These are phyloP conservation scores for Tineola bisselliella DNA, from an alignment of 2,888 invertebrate species.

Conservation along the genomic window DNA sequence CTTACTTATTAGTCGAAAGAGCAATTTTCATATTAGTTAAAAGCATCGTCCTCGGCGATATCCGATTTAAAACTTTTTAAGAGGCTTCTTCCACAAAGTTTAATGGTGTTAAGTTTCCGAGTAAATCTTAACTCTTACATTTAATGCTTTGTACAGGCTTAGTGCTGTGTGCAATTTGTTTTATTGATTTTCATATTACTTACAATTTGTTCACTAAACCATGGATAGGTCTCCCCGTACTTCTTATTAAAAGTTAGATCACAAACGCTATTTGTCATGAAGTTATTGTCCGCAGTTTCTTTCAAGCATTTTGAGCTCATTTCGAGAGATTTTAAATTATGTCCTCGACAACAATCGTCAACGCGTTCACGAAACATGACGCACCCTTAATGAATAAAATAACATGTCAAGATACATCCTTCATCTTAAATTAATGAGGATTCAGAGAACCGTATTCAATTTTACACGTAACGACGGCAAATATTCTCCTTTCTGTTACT, in stretches of 20 bases:
- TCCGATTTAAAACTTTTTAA: constrained; percentile 19
- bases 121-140: background rate
- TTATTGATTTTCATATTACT: background rate
- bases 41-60: constrained; percentile 17
- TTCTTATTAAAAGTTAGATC: no score
- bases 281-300: constrained; percentile 7
- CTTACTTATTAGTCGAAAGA: constrained; percentile 10
- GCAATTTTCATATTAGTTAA: constrained; percentile 27
- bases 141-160: background rate
- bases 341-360: constrained; percentile 55
- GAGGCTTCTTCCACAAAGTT: constrained; percentile 15
- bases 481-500: constrained; percentile 39
- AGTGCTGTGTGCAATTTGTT: background rate
- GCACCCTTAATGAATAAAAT: constrained; percentile 62
- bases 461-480: constrained; percentile 58
- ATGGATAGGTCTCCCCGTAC: no score
- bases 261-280: background rate
- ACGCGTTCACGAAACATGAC: constrained; percentile 43
- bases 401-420: constrained; percentile 61
- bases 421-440: constrained; percentile 65
- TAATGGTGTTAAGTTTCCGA: constrained; percentile 4
- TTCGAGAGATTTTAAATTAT: constrained; percentile 56
- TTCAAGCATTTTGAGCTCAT: constrained; percentile 33
- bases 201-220: no score
- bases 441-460: constrained; percentile 56